A percentile compares a stretch with the other conserved stretches of the same genome.
phyloP scores from a whole-genome alignment of 2,888 invertebrate genomes.

The Frankliniella intonsa region DNA sequence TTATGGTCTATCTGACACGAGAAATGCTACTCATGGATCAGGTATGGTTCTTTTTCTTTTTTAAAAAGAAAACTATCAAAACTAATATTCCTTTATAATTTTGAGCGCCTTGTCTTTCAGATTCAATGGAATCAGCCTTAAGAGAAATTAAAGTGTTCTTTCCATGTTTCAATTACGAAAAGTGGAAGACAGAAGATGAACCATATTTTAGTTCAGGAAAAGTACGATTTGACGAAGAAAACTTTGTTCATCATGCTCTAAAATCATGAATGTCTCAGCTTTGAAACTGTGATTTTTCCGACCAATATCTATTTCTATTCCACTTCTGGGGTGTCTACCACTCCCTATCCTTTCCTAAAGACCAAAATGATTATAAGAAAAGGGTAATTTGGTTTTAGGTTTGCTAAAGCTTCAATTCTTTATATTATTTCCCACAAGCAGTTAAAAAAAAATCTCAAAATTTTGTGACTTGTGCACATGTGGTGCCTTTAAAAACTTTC shows the following conservation, averaged over 20 bases:
- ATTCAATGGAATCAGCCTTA: constrained; percentile 67
- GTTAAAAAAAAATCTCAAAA: too few relatives aligned
- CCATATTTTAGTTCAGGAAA: constrained; percentile 50
- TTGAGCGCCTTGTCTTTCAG: constrained; percentile 49
- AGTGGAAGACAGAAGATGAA: constrained; percentile 60
- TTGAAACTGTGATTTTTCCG: constrained; percentile 4
- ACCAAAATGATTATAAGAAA: too few relatives aligned
- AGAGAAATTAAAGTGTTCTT: constrained; percentile 80
- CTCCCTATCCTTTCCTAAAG: too few relatives aligned
- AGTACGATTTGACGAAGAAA: constrained; percentile 52
- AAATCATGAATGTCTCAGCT: constrained; percentile 33
- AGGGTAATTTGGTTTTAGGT: too few relatives aligned
- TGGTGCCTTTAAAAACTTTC: too few relatives aligned
- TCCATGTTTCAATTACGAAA: constrained; percentile 67
- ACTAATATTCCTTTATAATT: background rate
- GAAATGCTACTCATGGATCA: constrained; percentile 92
- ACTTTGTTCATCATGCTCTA: constrained; percentile 52
- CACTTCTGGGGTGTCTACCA: too few relatives aligned
- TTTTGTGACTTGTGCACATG: too few relatives aligned
- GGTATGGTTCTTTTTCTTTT: constrained; percentile 51
- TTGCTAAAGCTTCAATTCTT: too few relatives aligned
- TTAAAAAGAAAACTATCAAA: background rate
- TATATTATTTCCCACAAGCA: too few relatives aligned
- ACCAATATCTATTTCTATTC: background rate
- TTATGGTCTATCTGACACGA: constrained; percentile 88